Conservation (phyloP, 2,888 invertebrate genomes). For the Tribolium freemani region DNA sequence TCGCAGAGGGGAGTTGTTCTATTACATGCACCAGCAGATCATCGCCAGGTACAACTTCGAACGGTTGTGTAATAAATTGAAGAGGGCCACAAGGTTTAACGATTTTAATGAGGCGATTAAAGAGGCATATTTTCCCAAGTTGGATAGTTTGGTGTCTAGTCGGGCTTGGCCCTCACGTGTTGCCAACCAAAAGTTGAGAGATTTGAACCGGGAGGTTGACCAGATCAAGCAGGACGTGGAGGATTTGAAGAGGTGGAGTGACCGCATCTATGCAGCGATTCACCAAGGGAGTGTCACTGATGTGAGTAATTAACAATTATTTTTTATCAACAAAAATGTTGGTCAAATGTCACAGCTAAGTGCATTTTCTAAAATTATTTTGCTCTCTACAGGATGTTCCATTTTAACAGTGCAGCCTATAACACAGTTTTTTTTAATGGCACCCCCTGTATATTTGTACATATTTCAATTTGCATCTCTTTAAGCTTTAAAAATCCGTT, state of each 20-base stretch:
- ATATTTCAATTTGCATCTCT: too few relatives aligned
- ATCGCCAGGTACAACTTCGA: conserved; percentile 81
- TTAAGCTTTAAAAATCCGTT: too few relatives aligned
- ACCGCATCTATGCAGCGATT: conserved; percentile 79
- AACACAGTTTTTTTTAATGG: too few relatives aligned
- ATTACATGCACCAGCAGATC: conserved; percentile 83
- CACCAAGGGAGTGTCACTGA: conserved; percentile 73
- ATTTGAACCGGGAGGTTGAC: conserved; percentile 78
- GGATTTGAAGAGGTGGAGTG: conserved; percentile 81
- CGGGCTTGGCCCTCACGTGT: conserved; percentile 82
- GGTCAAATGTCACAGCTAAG: too few relatives aligned
- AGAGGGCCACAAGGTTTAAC: conserved; percentile 74
- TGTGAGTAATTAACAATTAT: conserved; percentile 65
- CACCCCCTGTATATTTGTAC: too few relatives aligned
- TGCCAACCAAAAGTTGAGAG: conserved; percentile 69
- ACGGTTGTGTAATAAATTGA: conserved; percentile 79
- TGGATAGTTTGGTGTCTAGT: conserved; percentile 82
- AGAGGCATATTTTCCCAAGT: conserved; percentile 87
- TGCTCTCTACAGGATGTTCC: too few relatives aligned
- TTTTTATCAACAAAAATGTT: too few relatives aligned
- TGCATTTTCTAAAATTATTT: too few relatives aligned
- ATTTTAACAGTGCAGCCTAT: too few relatives aligned
- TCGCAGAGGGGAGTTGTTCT: conserved; percentile 84
- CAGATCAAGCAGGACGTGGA: conserved; percentile 76
- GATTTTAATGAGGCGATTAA: conserved; percentile 78